These are phyloP conservation scores for Dyspetes luteomarginatus DNA, from an alignment of 2,888 invertebrate genomes.

Conservation along the genomic window DNA sequence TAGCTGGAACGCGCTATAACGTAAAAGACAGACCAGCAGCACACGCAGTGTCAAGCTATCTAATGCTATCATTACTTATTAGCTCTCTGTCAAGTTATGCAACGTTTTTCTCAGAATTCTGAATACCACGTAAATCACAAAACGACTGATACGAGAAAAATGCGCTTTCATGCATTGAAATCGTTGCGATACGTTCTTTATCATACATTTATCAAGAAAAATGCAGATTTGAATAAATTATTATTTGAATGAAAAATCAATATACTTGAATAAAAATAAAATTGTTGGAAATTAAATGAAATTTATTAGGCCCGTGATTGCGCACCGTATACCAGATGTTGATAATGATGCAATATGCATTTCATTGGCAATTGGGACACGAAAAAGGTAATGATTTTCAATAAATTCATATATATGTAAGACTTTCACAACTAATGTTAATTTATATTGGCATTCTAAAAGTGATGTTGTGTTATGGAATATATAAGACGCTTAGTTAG, in stretches of 20 bases:
- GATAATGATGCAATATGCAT: too few relatives aligned
- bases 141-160: too few relatives aligned
- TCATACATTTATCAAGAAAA: background rate
- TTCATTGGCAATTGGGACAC: too few relatives aligned
- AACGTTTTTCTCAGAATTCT: constrained; percentile 40
- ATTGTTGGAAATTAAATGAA: background rate
- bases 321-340: too few relatives aligned
- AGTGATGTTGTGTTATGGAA: too few relatives aligned
- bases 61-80: constrained; percentile 44
- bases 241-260: background rate
- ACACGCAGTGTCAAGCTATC: constrained; percentile 16
- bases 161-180: background rate
- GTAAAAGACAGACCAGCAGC: background rate
- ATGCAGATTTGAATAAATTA: background rate
- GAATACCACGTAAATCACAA: background rate
- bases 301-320: background rate
- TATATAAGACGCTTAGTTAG: too few relatives aligned
- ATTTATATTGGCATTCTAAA: too few relatives aligned
- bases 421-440: too few relatives aligned
- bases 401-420: too few relatives aligned
- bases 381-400: too few relatives aligned
- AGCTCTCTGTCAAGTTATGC: constrained; percentile 40
- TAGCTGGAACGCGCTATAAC: background rate
- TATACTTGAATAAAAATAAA: background rate
- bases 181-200: background rate